phyloP scores from a whole-genome alignment of 2,888 invertebrate genomes.

The Drosophila tanythrix region DNA sequence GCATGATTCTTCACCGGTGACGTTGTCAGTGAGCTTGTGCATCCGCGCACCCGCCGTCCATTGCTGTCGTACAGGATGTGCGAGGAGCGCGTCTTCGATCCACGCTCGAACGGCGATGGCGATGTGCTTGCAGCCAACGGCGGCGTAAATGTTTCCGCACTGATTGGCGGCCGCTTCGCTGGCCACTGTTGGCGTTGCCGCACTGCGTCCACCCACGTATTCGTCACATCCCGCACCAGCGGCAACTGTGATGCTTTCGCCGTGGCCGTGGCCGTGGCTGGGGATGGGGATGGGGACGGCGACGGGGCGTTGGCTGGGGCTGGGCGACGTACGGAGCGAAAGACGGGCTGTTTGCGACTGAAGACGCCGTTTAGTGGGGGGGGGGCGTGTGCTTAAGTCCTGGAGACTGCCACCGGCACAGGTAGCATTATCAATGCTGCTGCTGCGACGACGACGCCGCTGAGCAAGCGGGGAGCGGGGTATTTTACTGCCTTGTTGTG shows the following conservation, averaged over 20 bases:
- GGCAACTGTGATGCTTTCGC: conserved; percentile 52
- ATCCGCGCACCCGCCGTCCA: conserved; percentile 85
- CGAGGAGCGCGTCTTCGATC: conserved; percentile 82
- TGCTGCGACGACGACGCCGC: conserved; percentile 83
- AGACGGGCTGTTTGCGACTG: conserved; percentile 83
- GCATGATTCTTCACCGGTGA: conserved; percentile 86
- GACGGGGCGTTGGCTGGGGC: conserved; percentile 68
- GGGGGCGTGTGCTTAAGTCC: conserved; percentile 79
- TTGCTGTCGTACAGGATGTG: conserved; percentile 85
- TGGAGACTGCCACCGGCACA: conserved; percentile 81
- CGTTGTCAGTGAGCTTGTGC: conserved; percentile 82
- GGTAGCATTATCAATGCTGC: conserved; percentile 83
- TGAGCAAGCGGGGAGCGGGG: conserved; percentile 83
- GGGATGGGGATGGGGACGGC: conserved; percentile 65
- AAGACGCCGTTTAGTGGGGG: conserved; percentile 63
- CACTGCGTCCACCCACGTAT: conserved; percentile 90
- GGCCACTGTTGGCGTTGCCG: conserved; percentile 67
- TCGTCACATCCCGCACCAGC: conserved; percentile 86
- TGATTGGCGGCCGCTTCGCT: conserved; percentile 86
- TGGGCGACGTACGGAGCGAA: conserved; percentile 84
- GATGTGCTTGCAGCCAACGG: conserved; percentile 65
- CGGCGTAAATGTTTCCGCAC: conserved; percentile 88
- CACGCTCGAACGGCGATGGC: conserved; percentile 86
- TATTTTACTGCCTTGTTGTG: conserved; percentile 83
- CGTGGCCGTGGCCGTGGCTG: conserved; percentile 10